phyloP scores from a whole-genome alignment of 2,113 vertebrate species.

The Butorides virescens region DNA sequence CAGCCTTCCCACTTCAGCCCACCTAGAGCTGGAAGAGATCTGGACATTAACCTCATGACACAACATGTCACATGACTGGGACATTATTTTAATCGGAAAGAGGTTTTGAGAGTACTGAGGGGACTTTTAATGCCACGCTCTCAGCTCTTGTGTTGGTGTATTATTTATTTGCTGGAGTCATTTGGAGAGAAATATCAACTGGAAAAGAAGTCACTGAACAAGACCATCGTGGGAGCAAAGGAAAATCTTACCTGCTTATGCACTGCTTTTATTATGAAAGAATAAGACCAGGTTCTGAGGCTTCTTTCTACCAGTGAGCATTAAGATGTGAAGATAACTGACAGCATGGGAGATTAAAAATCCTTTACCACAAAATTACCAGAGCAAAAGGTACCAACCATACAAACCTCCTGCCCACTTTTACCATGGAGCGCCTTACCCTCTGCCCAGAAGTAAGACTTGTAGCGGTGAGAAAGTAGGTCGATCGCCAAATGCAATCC shows the following conservation, averaged over 20 bases:
- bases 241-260: not conserved
- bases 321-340: not conserved
- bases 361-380: not conserved
- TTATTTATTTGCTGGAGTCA: not conserved
- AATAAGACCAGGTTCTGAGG: not conserved
- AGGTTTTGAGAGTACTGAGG: not conserved
- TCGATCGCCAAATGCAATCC: not conserved
- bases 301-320: not conserved
- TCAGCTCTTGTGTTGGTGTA: not conserved
- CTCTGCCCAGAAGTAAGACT: not conserved
- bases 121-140: not conserved
- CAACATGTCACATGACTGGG: not conserved
- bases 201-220: not conserved
- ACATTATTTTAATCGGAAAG: not conserved
- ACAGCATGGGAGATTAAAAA: not conserved
- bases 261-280: not conserved
- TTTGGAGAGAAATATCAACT: not conserved
- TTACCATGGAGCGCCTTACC: not conserved
- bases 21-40: not conserved
- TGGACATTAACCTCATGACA: not conserved
- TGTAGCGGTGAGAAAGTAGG: not conserved
- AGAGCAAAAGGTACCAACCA: not conserved
- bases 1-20: not conserved
- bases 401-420: not conserved
- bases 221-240: not conserved